Evolutionary conservation across 2,888 invertebrate species (phyloP).

Genomic region (Calliphora vomitoria): DNA sequence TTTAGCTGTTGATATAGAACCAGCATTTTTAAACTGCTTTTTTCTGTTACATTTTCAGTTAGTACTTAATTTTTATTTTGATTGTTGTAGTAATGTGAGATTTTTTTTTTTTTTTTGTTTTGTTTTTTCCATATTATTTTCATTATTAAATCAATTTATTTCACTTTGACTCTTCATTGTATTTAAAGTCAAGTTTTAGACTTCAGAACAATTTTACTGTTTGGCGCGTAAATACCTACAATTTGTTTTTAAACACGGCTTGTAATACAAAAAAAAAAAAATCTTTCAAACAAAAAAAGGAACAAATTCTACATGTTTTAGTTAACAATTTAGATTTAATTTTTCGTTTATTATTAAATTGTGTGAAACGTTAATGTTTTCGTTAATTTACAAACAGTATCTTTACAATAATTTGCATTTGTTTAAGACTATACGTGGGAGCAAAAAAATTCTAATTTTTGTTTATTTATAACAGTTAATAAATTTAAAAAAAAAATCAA

Average conservation of each 20-base stretch:
- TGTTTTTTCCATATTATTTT: conserved; percentile 55
- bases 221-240: conserved; percentile 79
- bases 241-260: background rate
- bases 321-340: background rate
- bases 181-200: conserved; percentile 79
- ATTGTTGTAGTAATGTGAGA: background rate
- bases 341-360: background rate
- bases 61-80: background rate
- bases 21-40: background rate
- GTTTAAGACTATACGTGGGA: conserved; percentile 75
- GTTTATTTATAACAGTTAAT: conserved; percentile 69
- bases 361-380: conserved; percentile 76
- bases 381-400: conserved; percentile 72
- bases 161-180: conserved; percentile 67
- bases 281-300: background rate
- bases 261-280: background rate
- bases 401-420: conserved; percentile 71
- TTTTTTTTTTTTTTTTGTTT: conserved; percentile 1
- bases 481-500: background rate
- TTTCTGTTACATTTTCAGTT: conserved; percentile 50
- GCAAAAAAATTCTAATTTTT: conserved; percentile 74
- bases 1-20: background rate
- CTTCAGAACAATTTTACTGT: conserved; percentile 80
- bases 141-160: conserved; percentile 42
- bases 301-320: background rate